phyloP scores from a whole-genome alignment of 2,888 invertebrate species.

The Crioceris asparagi region DNA sequence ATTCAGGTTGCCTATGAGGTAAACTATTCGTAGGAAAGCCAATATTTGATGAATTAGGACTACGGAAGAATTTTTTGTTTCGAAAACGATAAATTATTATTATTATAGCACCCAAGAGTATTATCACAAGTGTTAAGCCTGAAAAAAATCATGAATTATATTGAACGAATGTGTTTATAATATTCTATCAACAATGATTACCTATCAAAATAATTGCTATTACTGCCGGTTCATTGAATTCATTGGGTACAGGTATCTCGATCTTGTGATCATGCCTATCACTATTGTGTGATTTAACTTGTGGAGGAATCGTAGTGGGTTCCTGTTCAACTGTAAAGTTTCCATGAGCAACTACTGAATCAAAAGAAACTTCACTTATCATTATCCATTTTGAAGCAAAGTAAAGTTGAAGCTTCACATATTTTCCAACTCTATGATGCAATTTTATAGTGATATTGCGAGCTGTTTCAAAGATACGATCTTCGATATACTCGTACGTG shows the following conservation, averaged over 20 bases:
- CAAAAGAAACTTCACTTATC: conserved; percentile 81
- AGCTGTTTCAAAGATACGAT: conserved; percentile 69
- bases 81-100: conserved; percentile 50
- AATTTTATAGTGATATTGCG: conserved; percentile 74
- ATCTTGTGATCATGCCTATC: conserved; percentile 40
- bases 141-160: conserved; percentile 12
- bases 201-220: conserved; percentile 72
- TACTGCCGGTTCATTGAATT: conserved; percentile 60
- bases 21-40: conserved; percentile 38
- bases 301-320: conserved; percentile 40
- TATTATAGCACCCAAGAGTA: conserved; percentile 13
- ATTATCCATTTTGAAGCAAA: conserved; percentile 83
- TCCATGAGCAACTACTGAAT: conserved; percentile 64
- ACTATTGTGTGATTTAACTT: conserved; percentile 39
- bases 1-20: conserved; percentile 40
- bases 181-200: background rate
- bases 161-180: background rate
- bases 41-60: conserved; percentile 53
- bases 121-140: conserved; percentile 15
- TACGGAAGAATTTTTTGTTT: conserved; percentile 62
- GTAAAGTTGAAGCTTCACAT: conserved; percentile 64
- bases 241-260: conserved; percentile 55
- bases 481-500: conserved; percentile 59
- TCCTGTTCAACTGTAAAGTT: conserved; percentile 62
- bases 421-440: conserved; percentile 69